Conservation (phyloP, 92 coral and sea anemone species). For the Hydrozoanthus gracilis region DNA sequence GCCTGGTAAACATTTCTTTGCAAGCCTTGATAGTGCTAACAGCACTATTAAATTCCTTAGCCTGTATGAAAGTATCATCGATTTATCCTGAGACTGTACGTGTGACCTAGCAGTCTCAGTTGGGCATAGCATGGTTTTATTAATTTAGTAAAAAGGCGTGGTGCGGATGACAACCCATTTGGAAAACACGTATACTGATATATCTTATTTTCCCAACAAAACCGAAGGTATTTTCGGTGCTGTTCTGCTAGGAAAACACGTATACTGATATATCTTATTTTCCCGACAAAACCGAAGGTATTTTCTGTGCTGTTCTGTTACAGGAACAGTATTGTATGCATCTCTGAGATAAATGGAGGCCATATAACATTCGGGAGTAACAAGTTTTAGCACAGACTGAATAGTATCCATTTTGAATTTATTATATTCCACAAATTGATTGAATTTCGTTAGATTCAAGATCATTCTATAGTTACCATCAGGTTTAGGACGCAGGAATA, state of each 20-base stretch:
- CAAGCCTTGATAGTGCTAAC: constrained; percentile 38
- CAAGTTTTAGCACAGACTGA: background rate
- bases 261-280: constrained; percentile 3
- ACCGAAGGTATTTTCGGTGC: background rate
- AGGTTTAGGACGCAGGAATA: background rate
- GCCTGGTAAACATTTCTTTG: constrained; percentile 50
- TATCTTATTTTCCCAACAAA: constrained; percentile 2
- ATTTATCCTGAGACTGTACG: constrained; percentile 51
- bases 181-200: background rate
- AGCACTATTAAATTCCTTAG: constrained; percentile 36
- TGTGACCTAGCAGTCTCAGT: constrained; percentile 49
- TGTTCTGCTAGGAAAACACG: background rate
- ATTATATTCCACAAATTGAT: background rate
- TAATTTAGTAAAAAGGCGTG: constrained; percentile 25
- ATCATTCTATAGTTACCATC: background rate
- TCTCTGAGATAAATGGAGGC: background rate
- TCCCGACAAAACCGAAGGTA: background rate
- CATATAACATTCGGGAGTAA: background rate
- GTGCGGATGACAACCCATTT: constrained; percentile 26
- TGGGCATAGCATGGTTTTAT: constrained; percentile 56
- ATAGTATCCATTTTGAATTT: background rate
- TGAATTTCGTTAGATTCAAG: background rate
- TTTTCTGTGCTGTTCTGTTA: background rate
- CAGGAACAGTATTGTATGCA: background rate
- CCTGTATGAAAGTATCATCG: constrained; percentile 58